phyloP scores from a whole-genome alignment of 2,797 vertebrate species.

The Hirundo rustica region DNA sequence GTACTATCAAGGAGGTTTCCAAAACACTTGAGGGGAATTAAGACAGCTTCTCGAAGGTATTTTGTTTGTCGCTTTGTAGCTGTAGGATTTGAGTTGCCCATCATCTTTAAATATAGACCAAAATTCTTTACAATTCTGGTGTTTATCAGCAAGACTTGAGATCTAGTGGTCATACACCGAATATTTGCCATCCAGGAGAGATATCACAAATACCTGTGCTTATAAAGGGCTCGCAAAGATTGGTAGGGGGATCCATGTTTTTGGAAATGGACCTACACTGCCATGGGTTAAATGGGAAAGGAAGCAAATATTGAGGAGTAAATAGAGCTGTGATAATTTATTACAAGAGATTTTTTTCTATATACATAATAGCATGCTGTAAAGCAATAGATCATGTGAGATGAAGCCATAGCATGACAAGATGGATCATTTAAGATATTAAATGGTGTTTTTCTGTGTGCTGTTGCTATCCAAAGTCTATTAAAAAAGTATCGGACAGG shows the following conservation, averaged over 20 bases:
- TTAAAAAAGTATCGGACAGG: neutral
- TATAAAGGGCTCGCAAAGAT: neutral
- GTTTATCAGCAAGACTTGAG: neutral
- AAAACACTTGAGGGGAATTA: neutral
- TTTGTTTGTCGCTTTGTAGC: neutral
- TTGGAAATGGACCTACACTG: neutral
- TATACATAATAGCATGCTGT: neutral
- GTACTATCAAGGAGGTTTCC: neutral
- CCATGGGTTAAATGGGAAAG: neutral
- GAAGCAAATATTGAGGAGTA: neutral
- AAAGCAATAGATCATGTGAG: slow-evolving; percentile 61
- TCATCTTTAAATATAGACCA: neutral
- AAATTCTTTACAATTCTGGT: neutral
- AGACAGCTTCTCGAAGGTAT: neutral
- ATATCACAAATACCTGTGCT: neutral
- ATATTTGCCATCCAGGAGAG: neutral
- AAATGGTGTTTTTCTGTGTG: slow-evolving; percentile 27
- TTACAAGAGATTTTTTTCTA: slow-evolving; percentile 10
- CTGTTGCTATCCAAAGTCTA: slow-evolving; percentile 39
- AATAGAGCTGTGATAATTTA: slow-evolving; percentile 52
- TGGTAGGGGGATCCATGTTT: neutral
- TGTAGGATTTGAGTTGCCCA: neutral
- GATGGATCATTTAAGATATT: slow-evolving; percentile 65
- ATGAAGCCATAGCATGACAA: slow-evolving; percentile 40
- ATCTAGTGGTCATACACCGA: neutral